phyloP scores from a whole-genome alignment of 2,888 invertebrate species.

The Sisyra nigra region DNA sequence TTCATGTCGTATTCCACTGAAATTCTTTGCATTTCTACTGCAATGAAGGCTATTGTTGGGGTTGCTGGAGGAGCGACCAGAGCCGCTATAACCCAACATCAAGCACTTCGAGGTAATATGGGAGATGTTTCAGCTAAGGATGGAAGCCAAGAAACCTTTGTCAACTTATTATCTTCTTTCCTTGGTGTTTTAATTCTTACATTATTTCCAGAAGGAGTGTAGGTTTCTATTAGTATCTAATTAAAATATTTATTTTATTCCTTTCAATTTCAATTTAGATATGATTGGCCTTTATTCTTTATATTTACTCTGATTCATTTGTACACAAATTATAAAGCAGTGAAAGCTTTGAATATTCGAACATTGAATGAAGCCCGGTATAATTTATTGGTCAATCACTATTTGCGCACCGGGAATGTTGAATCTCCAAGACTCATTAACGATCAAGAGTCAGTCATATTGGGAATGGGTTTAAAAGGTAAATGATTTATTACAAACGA shows the following conservation, averaged over 20 bases:
- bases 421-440: conserved; percentile 51
- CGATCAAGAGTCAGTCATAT: conserved; percentile 49
- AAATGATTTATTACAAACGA: no score
- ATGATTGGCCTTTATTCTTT: conserved; percentile 56
- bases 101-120: conserved; percentile 75
- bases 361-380: conserved; percentile 70
- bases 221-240: no score
- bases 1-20: conserved; percentile 42
- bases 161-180: conserved; percentile 82
- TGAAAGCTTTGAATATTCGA: conserved; percentile 60
- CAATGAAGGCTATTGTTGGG: conserved; percentile 62
- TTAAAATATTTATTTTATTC: no score
- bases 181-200: conserved; percentile 18
- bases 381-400: conserved; percentile 49
- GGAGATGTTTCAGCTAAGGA: conserved; percentile 92
- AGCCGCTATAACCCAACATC: conserved; percentile 85
- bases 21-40: conserved; percentile 55
- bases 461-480: conserved; percentile 33
- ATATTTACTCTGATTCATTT: conserved; percentile 65
- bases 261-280: no score
- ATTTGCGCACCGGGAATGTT: conserved; percentile 42
- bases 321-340: conserved; percentile 75
- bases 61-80: conserved; percentile 76
- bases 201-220: neutral
- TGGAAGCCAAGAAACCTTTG: conserved; percentile 91